Evolutionary conservation across 2,888 invertebrate genomes (phyloP), one percentile per base, ranked within the genome.

Genomic region (Ochropleura leucogaster): DNA sequence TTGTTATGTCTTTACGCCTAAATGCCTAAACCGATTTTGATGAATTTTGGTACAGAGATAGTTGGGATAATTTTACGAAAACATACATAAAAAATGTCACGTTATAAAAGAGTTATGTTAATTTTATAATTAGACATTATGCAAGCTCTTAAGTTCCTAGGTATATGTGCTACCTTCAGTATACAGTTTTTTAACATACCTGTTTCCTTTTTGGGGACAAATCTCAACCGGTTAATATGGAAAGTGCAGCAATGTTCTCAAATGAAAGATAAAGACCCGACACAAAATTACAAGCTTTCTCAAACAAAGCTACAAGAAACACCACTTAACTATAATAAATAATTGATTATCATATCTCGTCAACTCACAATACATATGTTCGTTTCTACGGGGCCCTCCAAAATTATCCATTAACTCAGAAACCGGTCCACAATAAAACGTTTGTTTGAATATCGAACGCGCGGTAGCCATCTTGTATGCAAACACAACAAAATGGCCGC

Each of bases 381-480:
- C 40, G 7, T 4, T 9, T 68, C 68, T 83, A 83, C 88, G 82
- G 88, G 63, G 49, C 87, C 85, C 67, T 69, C 53, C n/a, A 65
- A 69, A 66, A 75, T 70, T 77, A 62, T 53, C 73, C 69, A 73
- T 67, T 68, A 75, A 64, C 53, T 49, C 44, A 55, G 44, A 79
- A 87, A 87, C 87, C 88, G 81, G 88, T 85, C 84, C 72, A 83
- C 84, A 88, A 89, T 84, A 88, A 89, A 87, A 88, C 76, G 77
- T 81, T 87, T 92, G 87, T 92, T 92, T 89, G 89, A 87, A 83
- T 82, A 82, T 82, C 85, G 87, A 89, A 91, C 87, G 88, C 91
- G 90, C 91, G 90, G 91, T 91, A 91, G 91, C 91, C 91, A 92
- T 92, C 90, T 92, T 92, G 83, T 79, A 86, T 85, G 86, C 73